Evolutionary conservation across 2,113 vertebrate species (phyloP), one percentile per base, ranked within the genome.

Genomic region (Nyctereutes procyonoides): DNA sequence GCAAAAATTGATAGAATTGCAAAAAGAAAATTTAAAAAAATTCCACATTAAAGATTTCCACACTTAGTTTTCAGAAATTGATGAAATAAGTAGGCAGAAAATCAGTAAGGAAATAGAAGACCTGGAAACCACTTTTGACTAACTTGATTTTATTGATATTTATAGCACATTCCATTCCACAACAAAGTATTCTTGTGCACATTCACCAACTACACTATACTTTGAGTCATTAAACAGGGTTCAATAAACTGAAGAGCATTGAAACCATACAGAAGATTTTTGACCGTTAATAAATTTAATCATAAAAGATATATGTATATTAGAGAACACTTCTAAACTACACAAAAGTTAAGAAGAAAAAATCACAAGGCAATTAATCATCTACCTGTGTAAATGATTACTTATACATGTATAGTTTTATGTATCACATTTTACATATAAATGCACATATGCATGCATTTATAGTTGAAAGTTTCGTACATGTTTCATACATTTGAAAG

Each of bases 341-440:
- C 14, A 63, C 43, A 79, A 63, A 79, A 15, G 15, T 69, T 96
- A 32, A 95, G 67, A 17, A 32, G 30, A 53, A 74, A 86, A 81
- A 90, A 67, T 55, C 20, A 62, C 11, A 69, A 67, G 38, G 6
- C 53, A 67, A 74, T 95, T 79, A 93, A 88, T 86, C 91, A 67
- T 65, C 12, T 38, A 93, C 55, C 38, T 65, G 17, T 87, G 1
- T 73, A 88, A 87, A 63, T 60, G 13, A 67, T 58, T 77, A 76
- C 77, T 30, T 77, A 93, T 26, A 86, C 53, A 93, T 88, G 65
- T 80, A 83, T 16, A 24, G 22, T 74, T 96, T 88, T 76, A 81
- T 73, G 38, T 48, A 26, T 92, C 24, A 53, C 4, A 80, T 76
- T 92, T 85, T 85, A 67, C 16, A 60, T 63, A 30, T 67, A 82